Evolutionary conservation across 1,140 invertebrate genomes (phyloP), one percentile per base, ranked within the genome.

Genomic region (Drosophila nikananu): DNA sequence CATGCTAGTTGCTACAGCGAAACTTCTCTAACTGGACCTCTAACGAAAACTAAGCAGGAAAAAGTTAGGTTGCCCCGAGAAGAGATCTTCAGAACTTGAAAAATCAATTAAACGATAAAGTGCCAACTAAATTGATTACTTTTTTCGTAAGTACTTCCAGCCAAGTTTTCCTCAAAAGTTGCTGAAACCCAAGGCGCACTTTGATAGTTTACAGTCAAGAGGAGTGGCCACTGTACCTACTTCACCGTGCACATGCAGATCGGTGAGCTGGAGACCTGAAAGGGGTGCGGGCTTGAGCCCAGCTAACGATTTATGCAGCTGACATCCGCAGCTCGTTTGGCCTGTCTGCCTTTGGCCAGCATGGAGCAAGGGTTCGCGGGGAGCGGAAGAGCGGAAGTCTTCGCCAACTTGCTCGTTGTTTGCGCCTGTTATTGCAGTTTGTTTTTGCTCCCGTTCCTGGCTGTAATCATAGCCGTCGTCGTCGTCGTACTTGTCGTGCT

Each of bases 241-340:
- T 39, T 3, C 46, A 51, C n/a, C 9, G 13, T 9, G 2, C 63
- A 52, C 62, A 67, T 42, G 62, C 66, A 66, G 37, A 70, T 70
- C 48, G 49, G 10, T 15, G 60, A 64, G 37, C 21, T 27, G n/a
- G 39, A 52, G 41, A 66, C 21, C 15, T 12, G 9, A 7, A 25
- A 46, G 76, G 65, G 59, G 64, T 51, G 58, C 58, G 46, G 66
- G 35, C 39, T 62, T 48, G 58, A 57, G 78, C 54, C 54, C 54
- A 57, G 51, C 51, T 54, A 81, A 82, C 84, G 81, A 89, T 90
- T 90, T 90, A 90, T 90, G 86, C 81, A 90, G 81, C 86, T 82
- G 86, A 90, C 86, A 90, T 90, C 86, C 86, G 86, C 52, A 78
- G 84, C 67, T 89, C 68, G 84, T 83, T 83, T 83, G 59, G 65